Base-by-base conservation (phyloP, 2,888 invertebrate genomes). In the Lysandra coridon region DNA sequence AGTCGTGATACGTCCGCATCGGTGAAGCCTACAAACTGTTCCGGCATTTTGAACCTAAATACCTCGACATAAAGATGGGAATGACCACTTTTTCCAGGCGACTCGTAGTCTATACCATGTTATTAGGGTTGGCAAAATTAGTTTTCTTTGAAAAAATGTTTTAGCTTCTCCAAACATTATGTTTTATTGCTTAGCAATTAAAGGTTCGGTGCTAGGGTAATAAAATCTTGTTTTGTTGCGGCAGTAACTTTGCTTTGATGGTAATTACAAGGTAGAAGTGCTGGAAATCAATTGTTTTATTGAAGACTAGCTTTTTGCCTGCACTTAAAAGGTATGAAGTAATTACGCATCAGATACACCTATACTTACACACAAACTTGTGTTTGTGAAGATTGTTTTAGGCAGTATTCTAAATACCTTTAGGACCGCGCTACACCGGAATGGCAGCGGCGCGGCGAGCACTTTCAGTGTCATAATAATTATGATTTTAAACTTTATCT, bases 1-100 rank as follows among this genome's bases (percentile, higher is more conserved):
- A 81, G 80, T 81, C 75, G 81, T 80, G 82, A 81, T 80, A 76
- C 81, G 80, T 82, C 81, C 82, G 81, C 82, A 83, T 83, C 81
- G 80, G 33, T 57, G 49, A 53, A 57, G 33, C 53, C 76, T 33
- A 76, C 33, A 76, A 76, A 76, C 76, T 79, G 78, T 57, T n/a
- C 49, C 49, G 12, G 7, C 23, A 57, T 53, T 76, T 33, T 76
- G 76, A 57, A 76, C 76, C 76, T 76, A 76, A 53, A 74, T 79
- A 40, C 62, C 17, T 44, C 10, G 40, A 40, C 44, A 79, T 74
- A 79, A 30, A 40, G 44, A 57, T 79, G 5, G 60, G 57, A 37
- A 74, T 75, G 30, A 44, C 17, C 53, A 57, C 44, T 60, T 74
- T 60, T 62, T 62, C 74, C 37, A 30, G 79, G 74, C 79, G 73